Evolutionary conservation across 1,140 invertebrate species (phyloP).

Genomic region (Centruroides sculpturatus): DNA sequence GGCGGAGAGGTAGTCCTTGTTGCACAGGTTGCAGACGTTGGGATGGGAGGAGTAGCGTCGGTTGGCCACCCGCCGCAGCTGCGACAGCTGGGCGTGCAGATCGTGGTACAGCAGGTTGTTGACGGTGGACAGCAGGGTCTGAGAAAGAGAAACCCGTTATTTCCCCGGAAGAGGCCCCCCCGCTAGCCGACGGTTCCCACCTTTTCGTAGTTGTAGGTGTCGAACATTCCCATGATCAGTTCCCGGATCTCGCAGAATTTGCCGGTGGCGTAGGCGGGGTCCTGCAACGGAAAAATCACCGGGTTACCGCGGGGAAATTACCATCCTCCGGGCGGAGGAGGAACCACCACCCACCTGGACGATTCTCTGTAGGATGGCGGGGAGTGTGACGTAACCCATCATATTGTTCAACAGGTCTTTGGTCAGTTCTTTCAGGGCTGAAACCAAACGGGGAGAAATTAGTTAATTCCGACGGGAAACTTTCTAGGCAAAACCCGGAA

Average conservation of each 20-base stretch:
- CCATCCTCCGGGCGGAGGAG: constrained; percentile 25
- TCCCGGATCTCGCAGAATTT: constrained; percentile 41
- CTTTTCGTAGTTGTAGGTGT: constrained; percentile 41
- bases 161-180: no score
- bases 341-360: constrained; percentile 33
- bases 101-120: constrained; percentile 33
- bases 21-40: constrained; percentile 27
- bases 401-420: constrained; percentile 40
- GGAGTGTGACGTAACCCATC: constrained; percentile 42
- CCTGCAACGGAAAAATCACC: constrained; percentile 18
- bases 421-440: constrained; percentile 31
- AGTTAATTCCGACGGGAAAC: no score
- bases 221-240: constrained; percentile 37
- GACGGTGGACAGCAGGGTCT: constrained; percentile 31
- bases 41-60: constrained; percentile 25
- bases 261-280: constrained; percentile 36
- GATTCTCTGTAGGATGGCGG: constrained; percentile 39
- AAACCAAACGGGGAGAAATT: not conserved
- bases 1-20: constrained; percentile 14
- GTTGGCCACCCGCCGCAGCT: constrained; percentile 24
- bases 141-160: not conserved
- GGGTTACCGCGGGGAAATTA: no score
- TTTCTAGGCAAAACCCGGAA: no score
- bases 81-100: constrained; percentile 27
- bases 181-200: not conserved